Percentiles rank a stretch among this genome's conserved stretches.
Conservation (phyloP, 1,140 invertebrate species). For the Drosophila melanogaster region DNA sequence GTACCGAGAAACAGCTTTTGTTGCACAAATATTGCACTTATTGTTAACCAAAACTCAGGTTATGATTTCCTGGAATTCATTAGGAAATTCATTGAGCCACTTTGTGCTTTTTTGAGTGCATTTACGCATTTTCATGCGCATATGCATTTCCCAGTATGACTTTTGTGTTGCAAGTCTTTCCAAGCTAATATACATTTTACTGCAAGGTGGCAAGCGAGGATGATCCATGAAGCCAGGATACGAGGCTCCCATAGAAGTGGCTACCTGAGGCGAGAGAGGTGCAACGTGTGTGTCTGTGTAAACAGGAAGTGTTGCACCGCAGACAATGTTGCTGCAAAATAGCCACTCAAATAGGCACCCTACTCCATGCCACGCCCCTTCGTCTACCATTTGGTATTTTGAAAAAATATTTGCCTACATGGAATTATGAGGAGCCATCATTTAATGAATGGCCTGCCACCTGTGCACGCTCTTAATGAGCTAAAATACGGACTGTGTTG, state of each 20-base stretch:
- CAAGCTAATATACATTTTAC: constrained; percentile 67
- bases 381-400: constrained; percentile 45
- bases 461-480: constrained; percentile 34
- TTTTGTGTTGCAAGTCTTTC: constrained; percentile 69
- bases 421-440: constrained; percentile 63
- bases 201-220: constrained; percentile 6
- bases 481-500: constrained; percentile 19
- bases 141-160: constrained; percentile 25
- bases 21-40: neutral
- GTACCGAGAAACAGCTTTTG: neutral
- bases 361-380: neutral
- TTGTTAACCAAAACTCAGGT: neutral
- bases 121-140: neutral
- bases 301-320: constrained; percentile 78
- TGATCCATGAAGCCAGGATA: neutral
- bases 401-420: constrained; percentile 72
- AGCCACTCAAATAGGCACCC: constrained; percentile 26
- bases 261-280: constrained; percentile 9
- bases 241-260: neutral
- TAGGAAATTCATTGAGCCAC: neutral
- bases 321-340: constrained; percentile 48
- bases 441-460: constrained; percentile 71
- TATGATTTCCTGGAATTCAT: neutral
- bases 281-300: constrained; percentile 74
- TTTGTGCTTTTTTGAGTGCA: neutral